A percentile compares a stretch with the other conserved stretches of the same genome.
These are phyloP conservation scores for Branchellion lobata DNA, from an alignment of 2,888 invertebrate genomes.

Conservation along the genomic window DNA sequence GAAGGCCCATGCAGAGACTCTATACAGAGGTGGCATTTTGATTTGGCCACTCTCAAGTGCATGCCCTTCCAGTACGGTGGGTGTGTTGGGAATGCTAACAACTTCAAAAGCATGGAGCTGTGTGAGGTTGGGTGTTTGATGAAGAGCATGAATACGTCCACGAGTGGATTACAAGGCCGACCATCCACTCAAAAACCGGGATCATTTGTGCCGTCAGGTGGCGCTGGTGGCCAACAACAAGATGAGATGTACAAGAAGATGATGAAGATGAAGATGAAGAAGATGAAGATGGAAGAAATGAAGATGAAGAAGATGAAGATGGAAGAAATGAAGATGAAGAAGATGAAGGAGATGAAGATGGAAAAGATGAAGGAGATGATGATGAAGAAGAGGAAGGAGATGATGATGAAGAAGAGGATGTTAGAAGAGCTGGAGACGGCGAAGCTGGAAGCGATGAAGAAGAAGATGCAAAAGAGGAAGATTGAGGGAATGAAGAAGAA, in stretches of 20 bases:
- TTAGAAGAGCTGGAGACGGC: neutral
- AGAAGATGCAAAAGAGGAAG: neutral
- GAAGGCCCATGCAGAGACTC: conserved; percentile 72
- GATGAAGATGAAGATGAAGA: neutral
- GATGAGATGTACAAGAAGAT: too few species aligned
- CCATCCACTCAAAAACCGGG: too few species aligned
- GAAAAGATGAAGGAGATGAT: neutral
- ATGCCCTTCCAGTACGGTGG: conserved; percentile 76
- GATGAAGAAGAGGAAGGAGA: too few species aligned
- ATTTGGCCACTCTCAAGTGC: conserved; percentile 69
- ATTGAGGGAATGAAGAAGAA: too few species aligned
- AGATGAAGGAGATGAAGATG: neutral
- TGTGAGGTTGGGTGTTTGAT: conserved; percentile 49
- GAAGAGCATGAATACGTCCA: neutral
- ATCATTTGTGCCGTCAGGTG: too few species aligned
- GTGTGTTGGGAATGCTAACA: conserved; percentile 80
- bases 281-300: neutral
- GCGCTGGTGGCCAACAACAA: too few species aligned
- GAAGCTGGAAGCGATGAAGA: too few species aligned
- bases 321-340: neutral
- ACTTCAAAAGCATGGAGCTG: conserved; percentile 66
- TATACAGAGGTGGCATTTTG: conserved; percentile 73
- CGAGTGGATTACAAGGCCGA: neutral
- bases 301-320: neutral
- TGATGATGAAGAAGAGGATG: too few species aligned